phyloP scores from a whole-genome alignment of 2,888 invertebrate genomes.

The Cosmorhoe ocellata region DNA sequence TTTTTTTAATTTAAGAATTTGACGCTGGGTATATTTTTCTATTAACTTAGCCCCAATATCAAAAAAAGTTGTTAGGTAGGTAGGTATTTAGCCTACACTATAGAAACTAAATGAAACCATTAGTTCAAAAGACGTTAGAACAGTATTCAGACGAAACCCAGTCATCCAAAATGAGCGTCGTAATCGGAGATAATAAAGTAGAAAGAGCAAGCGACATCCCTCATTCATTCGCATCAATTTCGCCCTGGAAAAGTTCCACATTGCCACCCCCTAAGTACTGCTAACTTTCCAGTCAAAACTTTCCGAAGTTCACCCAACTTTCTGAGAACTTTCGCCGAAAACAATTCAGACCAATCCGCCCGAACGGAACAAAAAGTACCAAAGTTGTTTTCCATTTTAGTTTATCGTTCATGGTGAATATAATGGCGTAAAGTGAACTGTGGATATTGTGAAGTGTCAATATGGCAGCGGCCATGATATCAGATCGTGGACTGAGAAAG shows the following conservation, averaged over 20 bases:
- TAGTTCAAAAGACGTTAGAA: neutral
- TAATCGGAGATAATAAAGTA: constrained; percentile 29
- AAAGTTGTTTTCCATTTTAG: constrained; percentile 10
- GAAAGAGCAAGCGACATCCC: constrained; percentile 26
- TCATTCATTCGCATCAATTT: constrained; percentile 32
- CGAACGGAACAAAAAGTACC: constrained; percentile 21
- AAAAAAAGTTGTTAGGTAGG: no score
- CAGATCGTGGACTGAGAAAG: constrained; percentile 77
- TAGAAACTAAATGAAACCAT: neutral
- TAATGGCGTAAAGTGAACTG: constrained; percentile 5
- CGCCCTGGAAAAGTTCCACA: constrained; percentile 58
- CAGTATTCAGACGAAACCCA: constrained; percentile 3
- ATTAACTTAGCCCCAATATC: no score
- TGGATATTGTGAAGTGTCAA: constrained; percentile 33
- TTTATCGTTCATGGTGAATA: constrained; percentile 6
- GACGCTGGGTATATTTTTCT: no score
- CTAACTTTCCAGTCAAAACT: constrained; percentile 74
- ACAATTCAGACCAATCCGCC: constrained; percentile 20
- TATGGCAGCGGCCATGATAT: constrained; percentile 83
- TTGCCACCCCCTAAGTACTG: constrained; percentile 53
- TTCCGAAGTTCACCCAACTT: constrained; percentile 33
- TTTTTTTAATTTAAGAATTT: no score
- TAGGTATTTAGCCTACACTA: no score
- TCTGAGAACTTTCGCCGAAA: constrained; percentile 20
- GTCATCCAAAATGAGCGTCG: constrained; percentile 19